phyloP scores from a whole-genome alignment of 2,888 invertebrate species.

The Muscina levida region DNA sequence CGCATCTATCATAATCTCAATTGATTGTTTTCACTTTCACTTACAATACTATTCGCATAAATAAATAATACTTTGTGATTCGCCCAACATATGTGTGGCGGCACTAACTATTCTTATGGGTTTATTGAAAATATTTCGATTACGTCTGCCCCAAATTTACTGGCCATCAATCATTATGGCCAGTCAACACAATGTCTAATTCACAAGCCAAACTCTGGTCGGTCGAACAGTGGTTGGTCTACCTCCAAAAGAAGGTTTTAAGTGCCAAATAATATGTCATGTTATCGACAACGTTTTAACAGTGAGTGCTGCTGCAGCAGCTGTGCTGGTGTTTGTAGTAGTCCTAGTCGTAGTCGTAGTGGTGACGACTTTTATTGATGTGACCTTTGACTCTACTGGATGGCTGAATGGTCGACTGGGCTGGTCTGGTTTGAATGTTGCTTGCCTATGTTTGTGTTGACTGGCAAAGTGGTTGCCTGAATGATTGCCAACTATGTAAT shows the following conservation, averaged over 20 bases:
- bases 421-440: background rate
- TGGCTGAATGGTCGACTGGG: conserved; percentile 45
- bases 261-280: conserved; percentile 6
- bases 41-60: too few species aligned
- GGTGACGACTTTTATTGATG: conserved; percentile 45
- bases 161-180: conserved; percentile 29
- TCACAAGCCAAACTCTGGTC: background rate
- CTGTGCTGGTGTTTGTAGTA: background rate
- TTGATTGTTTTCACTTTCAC: too few species aligned
- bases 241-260: too few species aligned
- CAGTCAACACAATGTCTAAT: conserved; percentile 11
- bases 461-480: conserved; percentile 41
- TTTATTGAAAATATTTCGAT: too few species aligned
- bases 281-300: background rate
- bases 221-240: background rate
- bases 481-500: conserved; percentile 60
- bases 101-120: too few species aligned
- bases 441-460: conserved; percentile 34
- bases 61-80: too few species aligned
- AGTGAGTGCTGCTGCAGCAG: background rate
- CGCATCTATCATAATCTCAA: too few species aligned
- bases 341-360: background rate
- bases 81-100: too few species aligned
- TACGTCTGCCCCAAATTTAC: too few species aligned
- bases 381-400: conserved; percentile 47